Conservation (phyloP, 2,888 invertebrate species). For the Bibio marci region DNA sequence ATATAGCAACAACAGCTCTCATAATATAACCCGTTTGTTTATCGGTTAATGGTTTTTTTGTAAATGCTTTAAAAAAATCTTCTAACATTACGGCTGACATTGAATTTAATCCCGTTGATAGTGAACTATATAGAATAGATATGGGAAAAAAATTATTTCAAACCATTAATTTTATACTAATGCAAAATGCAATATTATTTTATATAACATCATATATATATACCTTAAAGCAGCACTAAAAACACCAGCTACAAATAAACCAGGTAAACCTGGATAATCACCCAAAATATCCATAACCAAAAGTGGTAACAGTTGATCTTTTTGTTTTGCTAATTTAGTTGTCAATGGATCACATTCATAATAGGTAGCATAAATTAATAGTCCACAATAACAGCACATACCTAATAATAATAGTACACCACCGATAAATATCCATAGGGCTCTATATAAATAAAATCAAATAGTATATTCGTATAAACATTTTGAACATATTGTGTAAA, state of each 20-base stretch:
- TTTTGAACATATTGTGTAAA: too few relatives aligned
- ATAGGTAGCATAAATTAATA: conserved; percentile 75
- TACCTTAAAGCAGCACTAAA: conserved; percentile 80
- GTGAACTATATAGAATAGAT: conserved; percentile 46
- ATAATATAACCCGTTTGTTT: conserved; percentile 38
- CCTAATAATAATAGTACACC: conserved; percentile 60
- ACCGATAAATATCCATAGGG: conserved; percentile 47
- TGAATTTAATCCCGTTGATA: conserved; percentile 62
- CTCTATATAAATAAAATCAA: too few relatives aligned
- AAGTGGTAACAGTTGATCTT: conserved; percentile 64
- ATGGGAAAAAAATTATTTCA: conserved; percentile 1
- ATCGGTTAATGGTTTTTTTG: conserved; percentile 34
- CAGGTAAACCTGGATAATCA: conserved; percentile 62
- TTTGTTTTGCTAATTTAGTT: conserved; percentile 48
- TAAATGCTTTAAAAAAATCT: conserved; percentile 46
- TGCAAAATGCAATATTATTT: background rate
- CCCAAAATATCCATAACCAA: conserved; percentile 74
- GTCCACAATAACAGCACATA: conserved; percentile 67
- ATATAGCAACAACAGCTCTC: conserved; percentile 43
- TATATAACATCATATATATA: too few relatives aligned
- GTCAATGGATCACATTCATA: conserved; percentile 71
- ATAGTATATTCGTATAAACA: conserved; percentile 10
- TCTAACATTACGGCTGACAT: conserved; percentile 57
- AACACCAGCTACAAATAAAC: conserved; percentile 64
- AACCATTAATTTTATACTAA: background rate